Base-by-base conservation (phyloP, 2,113 vertebrate species). In the Ptychochromis oligacanthus region DNA sequence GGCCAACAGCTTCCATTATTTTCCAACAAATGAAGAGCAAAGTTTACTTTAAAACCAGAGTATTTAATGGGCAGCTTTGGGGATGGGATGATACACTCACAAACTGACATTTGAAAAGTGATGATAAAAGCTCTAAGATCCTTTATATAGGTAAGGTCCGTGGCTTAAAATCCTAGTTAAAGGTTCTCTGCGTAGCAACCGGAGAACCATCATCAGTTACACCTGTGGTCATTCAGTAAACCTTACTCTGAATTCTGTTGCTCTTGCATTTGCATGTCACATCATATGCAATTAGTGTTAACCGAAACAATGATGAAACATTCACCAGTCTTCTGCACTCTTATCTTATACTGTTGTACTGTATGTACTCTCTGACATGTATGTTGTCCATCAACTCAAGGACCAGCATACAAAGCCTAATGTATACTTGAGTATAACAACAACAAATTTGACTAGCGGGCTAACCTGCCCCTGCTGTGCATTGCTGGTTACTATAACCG, bases 1-100 rank as follows among this genome's bases (percentile, higher is more conserved):
- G 84, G 83, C 46, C 74, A 74, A 61, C 3, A 70, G 70, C 17
- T 75, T 76, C 52, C 26, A 75, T 81, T 79, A 81, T 89, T 46
- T 78, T 86, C 18, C 61, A 46, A 14, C 36, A 59, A n/a, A 28
- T 24, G 20, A 60, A 82, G 18, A 84, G 24, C 28, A 82, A 56
- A 58, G 65, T 70, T 83, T n/a, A 4, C 46, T 72, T 62, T 67
- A 49, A 67, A 9, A 59, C 46, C 38, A 24, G 14, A 46, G 65
- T 7, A 28, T 17, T 52, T 20, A 9, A 28, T 49, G 15, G 17
- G 40, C 40, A 49, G 22, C 18, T 67, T 49, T 67, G 11, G 17
- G 24, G 2, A 31, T 49, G 43, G 15, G 24, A 52, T 11, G 43
- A 49, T 26, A 17, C 11, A 20, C 36, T 7, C 36, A 6, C 8